phyloP scores from a whole-genome alignment of 2,888 invertebrate species.

The Aporophyla nigra region DNA sequence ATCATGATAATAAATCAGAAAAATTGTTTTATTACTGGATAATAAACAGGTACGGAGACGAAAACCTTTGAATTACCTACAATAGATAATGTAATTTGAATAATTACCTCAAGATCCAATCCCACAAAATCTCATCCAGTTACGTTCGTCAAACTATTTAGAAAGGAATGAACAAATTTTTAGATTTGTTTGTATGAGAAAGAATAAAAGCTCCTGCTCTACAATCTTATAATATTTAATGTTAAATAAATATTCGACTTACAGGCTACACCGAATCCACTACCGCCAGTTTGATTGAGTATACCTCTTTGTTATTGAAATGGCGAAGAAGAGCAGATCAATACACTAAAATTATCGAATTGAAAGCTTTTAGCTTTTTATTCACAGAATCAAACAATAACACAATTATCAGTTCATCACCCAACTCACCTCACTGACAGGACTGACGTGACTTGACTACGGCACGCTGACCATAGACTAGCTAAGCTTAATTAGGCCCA shows the following conservation, averaged over 20 bases:
- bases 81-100: background rate
- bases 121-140: background rate
- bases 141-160: background rate
- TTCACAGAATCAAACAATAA: constrained; percentile 14
- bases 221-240: background rate
- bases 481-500: too few relatives aligned
- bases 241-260: constrained; percentile 7
- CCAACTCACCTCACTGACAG: background rate
- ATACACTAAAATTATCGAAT: background rate
- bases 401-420: background rate
- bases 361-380: background rate
- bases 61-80: background rate
- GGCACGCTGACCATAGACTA: too few relatives aligned
- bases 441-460: background rate
- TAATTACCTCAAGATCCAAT: background rate
- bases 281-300: background rate
- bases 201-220: background rate
- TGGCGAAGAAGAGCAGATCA: constrained; percentile 1
- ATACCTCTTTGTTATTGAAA: background rate
- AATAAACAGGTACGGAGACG: background rate
- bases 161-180: background rate
- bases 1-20: background rate
- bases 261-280: constrained; percentile 17
- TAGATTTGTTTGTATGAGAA: background rate
- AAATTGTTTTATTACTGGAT: too few relatives aligned